phyloP scores from a whole-genome alignment of 2,797 vertebrate species.

The Enteromius fasciolatus region DNA sequence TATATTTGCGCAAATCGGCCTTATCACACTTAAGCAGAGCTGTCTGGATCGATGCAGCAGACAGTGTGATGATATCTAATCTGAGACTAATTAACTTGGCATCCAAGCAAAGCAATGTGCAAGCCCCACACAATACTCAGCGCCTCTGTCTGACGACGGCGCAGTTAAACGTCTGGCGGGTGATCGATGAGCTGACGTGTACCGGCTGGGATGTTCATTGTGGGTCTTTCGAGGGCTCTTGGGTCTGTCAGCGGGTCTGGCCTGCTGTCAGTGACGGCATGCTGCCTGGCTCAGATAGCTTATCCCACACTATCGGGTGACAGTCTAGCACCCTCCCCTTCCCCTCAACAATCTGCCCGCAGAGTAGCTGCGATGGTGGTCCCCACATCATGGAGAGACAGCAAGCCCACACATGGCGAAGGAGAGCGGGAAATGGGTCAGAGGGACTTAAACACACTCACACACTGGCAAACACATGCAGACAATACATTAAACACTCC shows the following conservation, averaged over 20 bases:
- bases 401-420: conserved; percentile 52
- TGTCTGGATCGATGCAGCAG: conserved; percentile 51
- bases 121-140: conserved; percentile 29
- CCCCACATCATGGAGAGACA: conserved; percentile 58
- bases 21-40: conserved; percentile 56
- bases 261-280: conserved; percentile 65
- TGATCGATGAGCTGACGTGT: conserved; percentile 43
- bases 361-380: conserved; percentile 57
- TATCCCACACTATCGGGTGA: conserved; percentile 74
- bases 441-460: conserved; percentile 44
- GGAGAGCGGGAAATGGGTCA: conserved; percentile 45
- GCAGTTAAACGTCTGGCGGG: conserved; percentile 19
- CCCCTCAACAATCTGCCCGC: conserved; percentile 67
- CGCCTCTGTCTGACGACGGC: conserved; percentile 7
- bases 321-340: conserved; percentile 54
- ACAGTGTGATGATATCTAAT: conserved; percentile 65
- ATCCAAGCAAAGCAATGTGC: conserved; percentile 39
- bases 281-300: conserved; percentile 71
- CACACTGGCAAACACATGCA: conserved; percentile 52
- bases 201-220: conserved; percentile 34
- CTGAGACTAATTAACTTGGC: conserved; percentile 62
- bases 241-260: conserved; percentile 53
- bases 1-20: conserved; percentile 28
- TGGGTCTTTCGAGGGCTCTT: conserved; percentile 44
- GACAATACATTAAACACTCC: conserved; percentile 50